Base-by-base conservation (phyloP, 2,797 vertebrate genomes). In the Odontamblyopus rebecca region DNA sequence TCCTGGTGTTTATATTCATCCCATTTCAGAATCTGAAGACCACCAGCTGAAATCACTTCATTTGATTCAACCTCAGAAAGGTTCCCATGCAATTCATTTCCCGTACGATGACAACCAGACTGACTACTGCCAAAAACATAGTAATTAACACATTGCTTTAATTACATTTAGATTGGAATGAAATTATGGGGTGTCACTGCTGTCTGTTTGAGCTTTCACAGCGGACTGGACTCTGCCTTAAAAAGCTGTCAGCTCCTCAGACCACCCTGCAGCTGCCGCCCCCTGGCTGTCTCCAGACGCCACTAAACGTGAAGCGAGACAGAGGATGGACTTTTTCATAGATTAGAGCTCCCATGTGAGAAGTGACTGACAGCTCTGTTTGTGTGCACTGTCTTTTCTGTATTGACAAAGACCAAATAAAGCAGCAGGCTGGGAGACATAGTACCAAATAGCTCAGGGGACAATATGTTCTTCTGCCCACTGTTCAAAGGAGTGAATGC, bases 361-460 rank as follows among this genome's bases (percentile, higher is more conserved):
- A 12, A 6, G n/a, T 23, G n/a, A 64, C n/a, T 64, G 62, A 64
- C 62, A 64, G 62, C 62, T 64, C 62, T 64, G 38, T 64, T 64
- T 64, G 61, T 64, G 19, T 64, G 19, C 35, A 15, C 7, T 23
- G 61, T 38, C 32, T 11, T 35, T 23, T 23, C 61, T 63, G 9
- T 41, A 41, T 19, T 7, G 29, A 19, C 60, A n/a, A 41, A 12
- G 19, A 44, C n/a, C 4, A 44, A 23, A 63, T 11, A 4, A 9
- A 9, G 53, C 61, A 9, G 53, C 61, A n/a, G 35, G 23, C 61
- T 13, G 32, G n/a, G 19, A 44, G n/a, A 26, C n/a, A 12, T 11
- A 23, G 19, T 11, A 32, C 16, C 29, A 61, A 61, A 61, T 6
- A 5, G 7, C 53, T 19, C 56, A 27, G 11, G 23, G 23, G 12